Conservation (phyloP, 2,797 vertebrate species). For the Periparus ater region DNA sequence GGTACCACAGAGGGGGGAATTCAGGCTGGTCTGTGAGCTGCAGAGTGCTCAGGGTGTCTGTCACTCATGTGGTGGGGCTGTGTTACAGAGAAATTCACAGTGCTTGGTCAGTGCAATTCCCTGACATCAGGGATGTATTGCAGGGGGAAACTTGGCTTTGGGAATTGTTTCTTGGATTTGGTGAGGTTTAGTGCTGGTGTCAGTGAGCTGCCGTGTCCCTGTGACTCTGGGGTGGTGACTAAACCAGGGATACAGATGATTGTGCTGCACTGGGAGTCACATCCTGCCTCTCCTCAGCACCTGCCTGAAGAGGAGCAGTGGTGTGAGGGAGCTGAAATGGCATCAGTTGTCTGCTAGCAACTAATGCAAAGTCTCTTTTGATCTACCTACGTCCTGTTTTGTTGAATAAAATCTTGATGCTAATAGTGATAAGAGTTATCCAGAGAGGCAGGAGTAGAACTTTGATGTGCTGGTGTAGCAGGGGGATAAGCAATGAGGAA, state of each 20-base stretch:
- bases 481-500: background rate
- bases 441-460: background rate
- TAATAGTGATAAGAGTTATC: background rate
- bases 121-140: background rate
- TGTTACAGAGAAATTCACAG: rapidly evolving
- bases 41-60: background rate
- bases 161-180: background rate
- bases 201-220: rapidly evolving
- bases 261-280: rapidly evolving
- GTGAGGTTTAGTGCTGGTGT: background rate
- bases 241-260: background rate
- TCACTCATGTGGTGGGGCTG: background rate
- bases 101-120: rapidly evolving
- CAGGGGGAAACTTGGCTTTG: background rate
- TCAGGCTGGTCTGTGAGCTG: background rate
- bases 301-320: background rate
- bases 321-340: background rate
- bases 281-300: background rate
- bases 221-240: background rate
- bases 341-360: background rate
- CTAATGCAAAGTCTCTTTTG: background rate
- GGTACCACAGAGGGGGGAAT: background rate
- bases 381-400: background rate
- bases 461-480: background rate
- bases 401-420: background rate